Percentiles rank a stretch among this genome's conserved stretches.
phyloP scores from a whole-genome alignment of 2,113 vertebrate genomes.

The Myodes glareolus region DNA sequence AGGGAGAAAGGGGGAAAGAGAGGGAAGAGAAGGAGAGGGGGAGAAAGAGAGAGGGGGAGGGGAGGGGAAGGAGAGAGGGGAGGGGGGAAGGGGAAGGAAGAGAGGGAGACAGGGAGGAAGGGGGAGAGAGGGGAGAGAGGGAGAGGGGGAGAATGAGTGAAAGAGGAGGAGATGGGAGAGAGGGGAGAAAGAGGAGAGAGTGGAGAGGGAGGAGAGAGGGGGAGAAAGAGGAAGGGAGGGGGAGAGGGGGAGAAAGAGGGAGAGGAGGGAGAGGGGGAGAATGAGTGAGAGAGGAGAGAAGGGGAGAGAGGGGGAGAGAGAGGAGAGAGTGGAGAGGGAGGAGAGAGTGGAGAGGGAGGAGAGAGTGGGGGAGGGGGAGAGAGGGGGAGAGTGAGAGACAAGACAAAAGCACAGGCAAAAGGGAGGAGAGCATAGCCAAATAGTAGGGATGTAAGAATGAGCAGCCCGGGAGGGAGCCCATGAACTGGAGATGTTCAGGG shows the following conservation, averaged over 20 bases:
- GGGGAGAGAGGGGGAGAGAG: neutral
- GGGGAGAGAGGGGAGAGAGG: neutral
- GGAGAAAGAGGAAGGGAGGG: too few species aligned
- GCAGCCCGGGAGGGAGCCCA: too few species aligned
- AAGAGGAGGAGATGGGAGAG: neutral
- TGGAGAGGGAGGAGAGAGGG: neutral
- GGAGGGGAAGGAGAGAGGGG: too few species aligned
- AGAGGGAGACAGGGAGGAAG: neutral
- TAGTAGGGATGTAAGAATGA: neutral
- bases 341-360: neutral
- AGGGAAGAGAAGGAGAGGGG: accelerated
- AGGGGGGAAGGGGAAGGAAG: too few species aligned
- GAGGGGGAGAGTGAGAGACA: neutral
- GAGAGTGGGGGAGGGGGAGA: neutral
- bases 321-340: neutral
- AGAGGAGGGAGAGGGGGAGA: too few species aligned
- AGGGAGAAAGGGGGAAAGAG: accelerated
- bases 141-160: neutral
- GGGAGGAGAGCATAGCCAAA: neutral
- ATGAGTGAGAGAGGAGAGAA: too few species aligned
- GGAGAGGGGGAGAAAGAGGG: neutral
- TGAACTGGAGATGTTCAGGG: neutral
- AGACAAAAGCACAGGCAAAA: neutral
- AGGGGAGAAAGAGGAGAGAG: too few species aligned
- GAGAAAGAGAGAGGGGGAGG: too few species aligned